Evolutionary conservation across 2,797 vertebrate species (phyloP).

Genomic region (Florisuga fusca): DNA sequence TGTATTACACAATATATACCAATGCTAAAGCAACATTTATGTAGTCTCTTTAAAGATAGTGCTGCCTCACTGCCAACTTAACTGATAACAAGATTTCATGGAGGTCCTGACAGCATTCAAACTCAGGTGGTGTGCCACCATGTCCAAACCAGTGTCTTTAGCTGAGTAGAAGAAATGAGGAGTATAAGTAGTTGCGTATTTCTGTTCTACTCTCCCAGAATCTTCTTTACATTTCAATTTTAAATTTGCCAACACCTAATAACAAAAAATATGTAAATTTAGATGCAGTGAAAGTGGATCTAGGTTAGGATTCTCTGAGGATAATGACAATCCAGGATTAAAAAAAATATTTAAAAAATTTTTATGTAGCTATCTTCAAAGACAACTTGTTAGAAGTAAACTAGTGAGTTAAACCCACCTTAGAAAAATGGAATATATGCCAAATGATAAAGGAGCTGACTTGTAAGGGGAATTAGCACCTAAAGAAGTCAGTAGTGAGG

Average conservation of each 20-base stretch:
- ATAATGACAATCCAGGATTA: background rate
- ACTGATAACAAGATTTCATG: background rate
- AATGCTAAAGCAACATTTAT: background rate
- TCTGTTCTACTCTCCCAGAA: background rate
- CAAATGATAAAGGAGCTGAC: background rate
- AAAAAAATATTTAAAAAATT: background rate
- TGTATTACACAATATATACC: background rate
- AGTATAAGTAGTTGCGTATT: background rate
- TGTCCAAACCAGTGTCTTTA: background rate
- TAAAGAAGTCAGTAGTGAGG: background rate
- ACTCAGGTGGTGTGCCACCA: background rate
- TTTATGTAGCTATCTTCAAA: background rate
- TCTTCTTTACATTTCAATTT: background rate
- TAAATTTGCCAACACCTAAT: background rate
- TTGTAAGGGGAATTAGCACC: background rate
- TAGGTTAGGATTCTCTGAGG: background rate
- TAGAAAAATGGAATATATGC: background rate
- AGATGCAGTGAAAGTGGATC: background rate
- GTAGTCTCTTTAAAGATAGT: background rate
- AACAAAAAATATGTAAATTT: background rate
- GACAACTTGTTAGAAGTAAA: background rate
- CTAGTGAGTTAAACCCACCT: background rate
- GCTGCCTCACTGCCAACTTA: background rate
- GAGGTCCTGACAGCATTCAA: background rate
- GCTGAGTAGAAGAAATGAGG: background rate